Conservation (phyloP, 1,140 invertebrate genomes). For the Drosophila sp. region DNA sequence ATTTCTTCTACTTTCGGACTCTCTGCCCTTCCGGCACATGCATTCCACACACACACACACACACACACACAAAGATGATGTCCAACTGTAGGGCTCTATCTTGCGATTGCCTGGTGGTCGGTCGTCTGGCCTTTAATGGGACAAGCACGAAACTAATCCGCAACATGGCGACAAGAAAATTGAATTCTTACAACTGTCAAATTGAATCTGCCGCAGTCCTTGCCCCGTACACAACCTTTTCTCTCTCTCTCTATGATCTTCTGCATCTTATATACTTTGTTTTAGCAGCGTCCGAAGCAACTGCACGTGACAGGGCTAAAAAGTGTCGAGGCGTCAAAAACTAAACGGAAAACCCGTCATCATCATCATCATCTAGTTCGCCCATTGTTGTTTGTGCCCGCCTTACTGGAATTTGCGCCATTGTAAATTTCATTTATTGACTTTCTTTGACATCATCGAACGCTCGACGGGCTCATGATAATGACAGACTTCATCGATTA, state of each 20-base stretch:
- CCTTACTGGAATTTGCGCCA: conserved; percentile 44
- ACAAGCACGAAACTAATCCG: conserved; percentile 75
- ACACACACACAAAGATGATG: conserved; percentile 15
- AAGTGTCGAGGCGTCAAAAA: conserved; percentile 26
- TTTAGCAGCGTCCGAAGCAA: conserved; percentile 5
- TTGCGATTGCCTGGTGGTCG: background rate
- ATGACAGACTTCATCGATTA: conserved; percentile 81
- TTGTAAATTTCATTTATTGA: conserved; percentile 72
- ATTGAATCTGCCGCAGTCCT: conserved; percentile 65
- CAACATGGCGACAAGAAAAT: conserved; percentile 80
- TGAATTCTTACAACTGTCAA: conserved; percentile 81
- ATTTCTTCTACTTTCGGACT: conserved; percentile 32
- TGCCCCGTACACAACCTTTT: background rate
- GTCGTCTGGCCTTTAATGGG: conserved; percentile 25
- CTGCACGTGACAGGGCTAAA: conserved; percentile 44
- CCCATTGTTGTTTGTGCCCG: conserved; percentile 46
- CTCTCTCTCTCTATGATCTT: background rate
- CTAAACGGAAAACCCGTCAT: conserved; percentile 36
- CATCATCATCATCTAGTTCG: background rate
- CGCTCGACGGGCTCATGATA: conserved; percentile 60
- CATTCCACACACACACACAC: conserved; percentile 28
- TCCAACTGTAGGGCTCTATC: conserved; percentile 45
- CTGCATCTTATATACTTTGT: conserved; percentile 2
- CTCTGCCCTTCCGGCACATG: conserved; percentile 8
- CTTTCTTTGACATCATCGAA: conserved; percentile 35